Percentiles rank a stretch among this genome's conserved stretches.
phyloP scores from a whole-genome alignment of 2,888 invertebrate genomes.

The Poecilobothrus nobilitatus region DNA sequence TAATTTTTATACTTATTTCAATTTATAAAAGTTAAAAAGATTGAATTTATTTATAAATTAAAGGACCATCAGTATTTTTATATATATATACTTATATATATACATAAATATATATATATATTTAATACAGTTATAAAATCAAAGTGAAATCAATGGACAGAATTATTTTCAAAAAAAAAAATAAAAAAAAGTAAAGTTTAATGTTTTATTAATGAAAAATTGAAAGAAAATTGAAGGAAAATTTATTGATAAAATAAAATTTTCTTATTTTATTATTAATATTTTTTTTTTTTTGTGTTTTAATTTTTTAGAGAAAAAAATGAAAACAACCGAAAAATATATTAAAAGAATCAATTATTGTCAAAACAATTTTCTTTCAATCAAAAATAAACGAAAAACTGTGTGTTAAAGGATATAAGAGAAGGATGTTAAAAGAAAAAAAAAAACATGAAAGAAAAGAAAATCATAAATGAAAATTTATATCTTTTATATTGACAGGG shows the following conservation, averaged over 20 bases:
- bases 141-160: neutral
- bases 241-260: neutral
- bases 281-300: too few species aligned
- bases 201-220: conserved; percentile 3
- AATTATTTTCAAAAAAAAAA: neutral
- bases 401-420: too few species aligned
- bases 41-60: too few species aligned
- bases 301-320: too few species aligned
- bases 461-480: neutral
- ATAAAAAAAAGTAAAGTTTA: neutral
- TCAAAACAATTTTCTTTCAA: neutral
- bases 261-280: too few species aligned
- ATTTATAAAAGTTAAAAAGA: neutral
- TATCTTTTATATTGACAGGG: neutral
- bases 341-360: neutral
- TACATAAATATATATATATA: too few species aligned
- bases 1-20: neutral
- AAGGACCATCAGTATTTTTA: too few species aligned
- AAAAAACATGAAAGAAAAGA: neutral
- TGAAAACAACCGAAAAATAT: too few species aligned
- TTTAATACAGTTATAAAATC: neutral
- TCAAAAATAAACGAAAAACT: too few species aligned
- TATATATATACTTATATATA: too few species aligned
- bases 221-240: neutral
- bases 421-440: neutral